Evolutionary conservation across 2,888 invertebrate genomes (phyloP), one percentile per base, ranked within the genome.

Genomic region (Phaonia tiefii): DNA sequence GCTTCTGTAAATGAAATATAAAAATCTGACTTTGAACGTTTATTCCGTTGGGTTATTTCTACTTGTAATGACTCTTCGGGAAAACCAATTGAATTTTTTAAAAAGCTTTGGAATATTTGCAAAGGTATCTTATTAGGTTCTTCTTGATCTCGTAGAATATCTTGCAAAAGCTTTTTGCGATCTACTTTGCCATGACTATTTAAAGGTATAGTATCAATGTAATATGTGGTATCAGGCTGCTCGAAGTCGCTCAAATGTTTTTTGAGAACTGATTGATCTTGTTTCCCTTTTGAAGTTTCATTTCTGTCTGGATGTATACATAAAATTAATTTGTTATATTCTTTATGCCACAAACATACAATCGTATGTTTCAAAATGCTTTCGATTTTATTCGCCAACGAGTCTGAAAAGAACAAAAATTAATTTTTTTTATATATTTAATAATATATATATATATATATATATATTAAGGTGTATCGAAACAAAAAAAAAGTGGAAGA

Each of bases 181-280:
- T 88, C 86, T 75, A 94, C 89, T 92, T 96, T 96, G n/a, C 96
- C 96, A 90, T 95, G 94, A 4, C 88, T 84, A 74, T 93, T 95
- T 20, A 93, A 89, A 56, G 94, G 95, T 84, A 95, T 89, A 77
- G 91, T 90, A 39, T 93, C 89, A 10, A 94, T 88, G 80, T 92
- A 91, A 65, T 93, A 88, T 83, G 95, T 92, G 89, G 92, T 92
- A 89, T 96, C 95, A 0, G 96, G 96, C 88, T 92, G 92, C 84
- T 93, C 92, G 83, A 91, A 91, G 54, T 91, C 89, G 77, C 92
- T 15, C 26, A 84, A 75, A 31, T 75, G 65, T 63, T 78, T 10
- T 20, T 73, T 39, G 15, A 42, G 56, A 13, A 37, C n/a, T 0
- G 0, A 13, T 13, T 20, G 46, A 46, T 67, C 67, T 1, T 72